These are phyloP conservation scores for Cyanoramphus novaezelandiae DNA, from an alignment of 2,113 vertebrate species.

Conservation along the genomic window DNA sequence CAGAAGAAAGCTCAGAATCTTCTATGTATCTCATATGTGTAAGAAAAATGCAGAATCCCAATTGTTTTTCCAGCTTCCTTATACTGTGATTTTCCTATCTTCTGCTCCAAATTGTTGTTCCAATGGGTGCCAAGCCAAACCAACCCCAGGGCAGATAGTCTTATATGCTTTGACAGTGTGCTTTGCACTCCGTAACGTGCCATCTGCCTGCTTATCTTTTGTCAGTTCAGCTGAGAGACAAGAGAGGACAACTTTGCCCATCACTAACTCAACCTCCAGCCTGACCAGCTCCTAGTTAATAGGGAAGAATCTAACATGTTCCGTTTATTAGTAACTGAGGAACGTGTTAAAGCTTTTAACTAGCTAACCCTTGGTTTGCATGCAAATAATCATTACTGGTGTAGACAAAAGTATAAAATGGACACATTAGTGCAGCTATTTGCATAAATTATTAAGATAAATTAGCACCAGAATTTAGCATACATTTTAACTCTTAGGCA, in stretches of 20 bases:
- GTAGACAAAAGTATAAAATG: not conserved
- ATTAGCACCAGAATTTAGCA: not conserved
- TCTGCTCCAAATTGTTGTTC: not conserved
- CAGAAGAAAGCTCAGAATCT: not conserved
- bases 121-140: not conserved
- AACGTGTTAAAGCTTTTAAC: not conserved
- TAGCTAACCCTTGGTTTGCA: not conserved
- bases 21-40: not conserved
- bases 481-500: not conserved
- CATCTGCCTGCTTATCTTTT: slow-evolving; percentile 45
- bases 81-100: not conserved
- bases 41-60: not conserved
- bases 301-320: not conserved
- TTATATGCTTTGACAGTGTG: not conserved
- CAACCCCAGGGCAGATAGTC: not conserved
- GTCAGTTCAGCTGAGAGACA: slow-evolving; percentile 6
- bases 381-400: not conserved
- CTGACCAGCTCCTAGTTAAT: not conserved
- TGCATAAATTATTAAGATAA: not conserved
- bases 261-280: not conserved
- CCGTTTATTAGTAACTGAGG: not conserved
- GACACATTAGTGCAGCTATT: not conserved
- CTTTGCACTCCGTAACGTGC: not conserved
- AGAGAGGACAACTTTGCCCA: slow-evolving; percentile 11
- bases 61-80: not conserved